A percentile compares a stretch with the other conserved stretches of the same genome.
Conservation (phyloP, 2,797 vertebrate genomes). For the Antennarius maculatus region DNA sequence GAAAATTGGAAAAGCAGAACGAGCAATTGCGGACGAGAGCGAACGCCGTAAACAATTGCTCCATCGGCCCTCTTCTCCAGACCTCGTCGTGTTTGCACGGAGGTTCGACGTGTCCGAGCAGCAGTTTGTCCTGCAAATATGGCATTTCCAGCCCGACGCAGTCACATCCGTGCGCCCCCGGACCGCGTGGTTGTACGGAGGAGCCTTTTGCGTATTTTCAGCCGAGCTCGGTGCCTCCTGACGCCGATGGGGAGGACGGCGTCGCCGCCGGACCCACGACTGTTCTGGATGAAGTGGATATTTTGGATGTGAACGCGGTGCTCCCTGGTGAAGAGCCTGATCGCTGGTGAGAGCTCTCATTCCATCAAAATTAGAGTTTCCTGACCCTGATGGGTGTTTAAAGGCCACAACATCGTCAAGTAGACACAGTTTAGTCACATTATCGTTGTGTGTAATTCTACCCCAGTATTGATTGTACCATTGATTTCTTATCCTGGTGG, state of each 20-base stretch:
- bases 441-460: slow-evolving; percentile 19
- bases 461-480: slow-evolving; percentile 36
- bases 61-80: slow-evolving; percentile 76
- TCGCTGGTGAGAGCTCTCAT: slow-evolving; percentile 84
- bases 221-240: slow-evolving; percentile 74
- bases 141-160: slow-evolving; percentile 78
- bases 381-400: background rate
- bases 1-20: slow-evolving; percentile 94
- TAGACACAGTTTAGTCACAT: slow-evolving; percentile 18
- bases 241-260: slow-evolving; percentile 56
- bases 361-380: background rate
- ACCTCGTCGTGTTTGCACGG: slow-evolving; percentile 65
- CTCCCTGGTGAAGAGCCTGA: slow-evolving; percentile 80
- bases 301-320: slow-evolving; percentile 85
- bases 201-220: slow-evolving; percentile 89
- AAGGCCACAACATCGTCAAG: slow-evolving; percentile 31
- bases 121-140: slow-evolving; percentile 66
- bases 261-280: slow-evolving; percentile 63
- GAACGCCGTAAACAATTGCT: slow-evolving; percentile 83
- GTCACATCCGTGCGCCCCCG: slow-evolving; percentile 65
- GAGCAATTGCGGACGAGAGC: slow-evolving; percentile 92
- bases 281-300: slow-evolving; percentile 89
- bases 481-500: slow-evolving; percentile 35
- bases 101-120: slow-evolving; percentile 36
- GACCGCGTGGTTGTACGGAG: slow-evolving; percentile 46